These are phyloP conservation scores for Acanthosepion lycidas DNA, from an alignment of 2,888 invertebrate species.

Conservation along the genomic window DNA sequence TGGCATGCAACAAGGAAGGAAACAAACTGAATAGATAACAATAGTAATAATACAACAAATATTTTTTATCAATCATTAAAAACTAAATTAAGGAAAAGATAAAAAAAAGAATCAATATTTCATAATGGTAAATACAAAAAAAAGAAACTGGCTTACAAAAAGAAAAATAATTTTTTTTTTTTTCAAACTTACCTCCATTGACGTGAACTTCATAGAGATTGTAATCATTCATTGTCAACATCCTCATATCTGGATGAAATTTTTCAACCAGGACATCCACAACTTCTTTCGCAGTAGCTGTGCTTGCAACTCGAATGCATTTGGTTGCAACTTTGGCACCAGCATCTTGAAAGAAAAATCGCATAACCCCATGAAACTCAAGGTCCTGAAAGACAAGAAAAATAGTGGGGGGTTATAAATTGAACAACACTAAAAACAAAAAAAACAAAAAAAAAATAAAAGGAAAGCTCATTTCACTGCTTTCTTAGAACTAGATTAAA, in stretches of 20 bases:
- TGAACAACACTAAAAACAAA: not conserved
- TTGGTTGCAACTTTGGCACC: conserved; percentile 97
- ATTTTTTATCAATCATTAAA: too few species aligned
- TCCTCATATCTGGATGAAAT: conserved; percentile 99
- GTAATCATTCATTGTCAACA: conserved; percentile 80
- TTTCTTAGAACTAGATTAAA: not conserved
- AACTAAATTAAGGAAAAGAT: too few species aligned
- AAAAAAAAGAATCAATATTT: too few species aligned
- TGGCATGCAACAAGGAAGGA: too few species aligned
- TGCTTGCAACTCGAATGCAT: conserved; percentile 97
- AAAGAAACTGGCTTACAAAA: too few species aligned
- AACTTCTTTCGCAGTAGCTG: conserved; percentile 95
- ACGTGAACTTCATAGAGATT: conserved; percentile 82
- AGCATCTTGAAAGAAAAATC: conserved; percentile 99
- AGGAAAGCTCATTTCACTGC: not conserved
- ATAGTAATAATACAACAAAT: too few species aligned
- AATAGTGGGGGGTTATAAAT: not conserved
- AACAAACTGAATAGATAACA: too few species aligned
- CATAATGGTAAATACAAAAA: too few species aligned
- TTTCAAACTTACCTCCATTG: conserved; percentile 79
- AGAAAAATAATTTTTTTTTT: too few species aligned
- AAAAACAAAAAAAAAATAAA: too few species aligned
- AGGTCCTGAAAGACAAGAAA: conserved; percentile 83
- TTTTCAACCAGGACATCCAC: conserved; percentile 98
- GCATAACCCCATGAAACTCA: conserved; percentile 99